Conservation (phyloP, 1,140 invertebrate genomes). For the Temnothorax longispinosus region DNA sequence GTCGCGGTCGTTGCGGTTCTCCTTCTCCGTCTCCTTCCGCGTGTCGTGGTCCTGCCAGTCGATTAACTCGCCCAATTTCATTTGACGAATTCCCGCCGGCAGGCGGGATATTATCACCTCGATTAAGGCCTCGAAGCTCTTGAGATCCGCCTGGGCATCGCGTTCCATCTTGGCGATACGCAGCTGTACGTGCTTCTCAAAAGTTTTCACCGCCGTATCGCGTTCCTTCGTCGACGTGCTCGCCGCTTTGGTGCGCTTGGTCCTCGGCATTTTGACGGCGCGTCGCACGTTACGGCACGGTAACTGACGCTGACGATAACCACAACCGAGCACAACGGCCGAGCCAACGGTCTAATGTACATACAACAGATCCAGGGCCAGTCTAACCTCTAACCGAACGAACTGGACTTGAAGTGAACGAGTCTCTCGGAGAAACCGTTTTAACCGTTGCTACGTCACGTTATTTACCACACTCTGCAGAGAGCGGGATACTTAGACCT, state of each 20-base stretch:
- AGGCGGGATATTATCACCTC: constrained; percentile 70
- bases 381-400: too few relatives aligned
- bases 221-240: constrained; percentile 54
- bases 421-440: too few relatives aligned
- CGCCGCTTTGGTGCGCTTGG: constrained; percentile 66
- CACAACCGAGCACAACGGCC: too few relatives aligned
- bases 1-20: neutral
- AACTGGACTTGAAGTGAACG: too few relatives aligned
- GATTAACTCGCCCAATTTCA: constrained; percentile 75
- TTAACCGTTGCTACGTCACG: too few relatives aligned
- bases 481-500: too few relatives aligned
- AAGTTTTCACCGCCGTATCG: constrained; percentile 74
- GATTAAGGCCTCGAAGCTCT: constrained; percentile 63
- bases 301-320: neutral
- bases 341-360: too few relatives aligned
- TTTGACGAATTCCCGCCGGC: constrained; percentile 73
- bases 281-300: too few relatives aligned
- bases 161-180: constrained; percentile 71
- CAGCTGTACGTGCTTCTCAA: constrained; percentile 73
- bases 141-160: constrained; percentile 67
- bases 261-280: constrained; percentile 76
- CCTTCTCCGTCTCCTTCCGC: constrained; percentile 57
- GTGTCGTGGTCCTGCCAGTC: constrained; percentile 52
- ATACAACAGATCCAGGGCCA: too few relatives aligned
- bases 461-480: too few relatives aligned